Conservation (phyloP, 2,797 vertebrate genomes). For the Nannoperca obscura region DNA sequence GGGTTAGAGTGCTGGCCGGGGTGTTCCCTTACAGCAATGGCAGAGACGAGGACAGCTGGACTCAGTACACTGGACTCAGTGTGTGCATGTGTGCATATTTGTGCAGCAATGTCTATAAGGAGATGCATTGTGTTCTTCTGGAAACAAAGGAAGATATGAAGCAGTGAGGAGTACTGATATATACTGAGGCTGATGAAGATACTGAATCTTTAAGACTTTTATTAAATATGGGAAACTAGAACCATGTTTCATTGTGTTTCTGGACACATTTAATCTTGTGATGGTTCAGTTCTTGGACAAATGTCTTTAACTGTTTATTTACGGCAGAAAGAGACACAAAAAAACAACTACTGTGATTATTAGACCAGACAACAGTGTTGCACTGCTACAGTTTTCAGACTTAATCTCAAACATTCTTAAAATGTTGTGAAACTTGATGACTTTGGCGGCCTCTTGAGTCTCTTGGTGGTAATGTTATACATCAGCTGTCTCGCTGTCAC, state of each 20-base stretch:
- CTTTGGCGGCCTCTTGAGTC: constrained; percentile 17
- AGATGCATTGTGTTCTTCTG: constrained; percentile 55
- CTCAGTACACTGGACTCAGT: constrained; percentile 61
- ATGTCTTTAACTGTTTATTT: no score
- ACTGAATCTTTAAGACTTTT: background rate
- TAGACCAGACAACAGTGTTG: background rate
- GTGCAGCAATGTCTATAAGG: constrained; percentile 14
- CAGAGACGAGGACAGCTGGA: constrained; percentile 79
- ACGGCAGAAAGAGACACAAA: no score
- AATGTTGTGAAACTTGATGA: background rate
- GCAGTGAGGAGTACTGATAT: background rate
- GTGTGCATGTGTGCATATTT: constrained; percentile 23
- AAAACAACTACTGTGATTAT: no score
- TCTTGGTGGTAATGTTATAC: background rate
- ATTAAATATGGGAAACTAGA: background rate
- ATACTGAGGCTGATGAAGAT: background rate
- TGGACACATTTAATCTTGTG: background rate
- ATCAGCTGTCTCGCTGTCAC: background rate
- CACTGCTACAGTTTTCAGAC: background rate
- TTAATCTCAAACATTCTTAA: background rate
- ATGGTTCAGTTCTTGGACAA: accelerated
- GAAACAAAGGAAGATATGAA: constrained; percentile 37
- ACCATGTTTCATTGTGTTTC: background rate
- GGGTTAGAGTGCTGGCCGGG: constrained; percentile 69
- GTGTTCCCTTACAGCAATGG: constrained; percentile 85